Evolutionary conservation across 2,113 vertebrate genomes (phyloP).

Genomic region (Phasianus colchicus): DNA sequence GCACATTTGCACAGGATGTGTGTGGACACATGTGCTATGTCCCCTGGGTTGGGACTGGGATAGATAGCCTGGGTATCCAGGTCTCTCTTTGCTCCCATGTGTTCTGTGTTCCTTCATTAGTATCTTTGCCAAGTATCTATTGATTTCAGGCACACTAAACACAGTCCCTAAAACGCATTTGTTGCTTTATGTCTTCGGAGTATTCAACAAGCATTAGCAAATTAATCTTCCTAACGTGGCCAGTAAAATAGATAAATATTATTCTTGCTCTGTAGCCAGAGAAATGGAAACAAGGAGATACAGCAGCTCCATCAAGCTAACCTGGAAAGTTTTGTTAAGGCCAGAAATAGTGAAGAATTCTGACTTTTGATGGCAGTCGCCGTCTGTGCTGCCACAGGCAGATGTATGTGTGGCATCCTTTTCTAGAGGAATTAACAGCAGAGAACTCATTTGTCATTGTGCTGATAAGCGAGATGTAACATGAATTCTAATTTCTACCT

Average conservation of each 20-base stretch:
- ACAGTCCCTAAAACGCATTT: not conserved
- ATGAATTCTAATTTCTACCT: not conserved
- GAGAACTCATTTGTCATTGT: not conserved
- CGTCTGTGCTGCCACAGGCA: not conserved
- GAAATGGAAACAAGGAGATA: not conserved
- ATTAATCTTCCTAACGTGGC: not conserved
- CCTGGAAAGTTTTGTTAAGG: not conserved
- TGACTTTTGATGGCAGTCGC: not conserved
- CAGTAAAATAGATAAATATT: slow-evolving; percentile 25
- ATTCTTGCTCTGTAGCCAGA: not conserved
- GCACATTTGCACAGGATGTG: accelerated
- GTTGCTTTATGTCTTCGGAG: not conserved
- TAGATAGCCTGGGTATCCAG: not conserved
- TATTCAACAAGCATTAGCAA: not conserved
- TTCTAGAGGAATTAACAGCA: not conserved
- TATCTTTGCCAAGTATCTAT: not conserved
- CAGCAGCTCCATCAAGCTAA: not conserved
- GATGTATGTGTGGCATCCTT: not conserved
- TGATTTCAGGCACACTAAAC: not conserved
- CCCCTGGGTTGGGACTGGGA: not conserved
- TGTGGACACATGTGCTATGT: not conserved
- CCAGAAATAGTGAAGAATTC: not conserved
- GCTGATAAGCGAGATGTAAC: not conserved
- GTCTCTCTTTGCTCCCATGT: not conserved
- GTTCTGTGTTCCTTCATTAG: not conserved